phyloP scores from a whole-genome alignment of 2,888 invertebrate genomes.

The Drosophila infuscata region DNA sequence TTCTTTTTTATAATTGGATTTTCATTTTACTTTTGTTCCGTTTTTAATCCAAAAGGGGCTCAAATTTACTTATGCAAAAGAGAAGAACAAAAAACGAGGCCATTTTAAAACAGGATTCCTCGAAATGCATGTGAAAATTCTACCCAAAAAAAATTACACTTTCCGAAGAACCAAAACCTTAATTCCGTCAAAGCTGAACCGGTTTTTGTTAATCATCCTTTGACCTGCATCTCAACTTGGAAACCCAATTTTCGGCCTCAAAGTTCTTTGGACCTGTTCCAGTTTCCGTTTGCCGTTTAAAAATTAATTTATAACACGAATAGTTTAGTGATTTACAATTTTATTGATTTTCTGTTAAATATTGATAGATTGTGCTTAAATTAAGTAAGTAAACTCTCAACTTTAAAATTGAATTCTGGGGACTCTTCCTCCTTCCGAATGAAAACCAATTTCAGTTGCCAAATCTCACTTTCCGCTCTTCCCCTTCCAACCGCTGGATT shows the following conservation, averaged over 20 bases:
- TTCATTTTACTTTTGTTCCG: constrained; percentile 3
- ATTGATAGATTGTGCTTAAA: not conserved
- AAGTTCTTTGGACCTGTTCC: not conserved
- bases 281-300: not conserved
- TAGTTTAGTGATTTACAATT: not conserved
- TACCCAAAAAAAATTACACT: not conserved
- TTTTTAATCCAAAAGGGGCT: not conserved
- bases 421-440: not conserved
- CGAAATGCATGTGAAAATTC: not conserved
- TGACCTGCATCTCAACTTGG: not conserved
- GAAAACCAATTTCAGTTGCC: constrained; percentile 29
- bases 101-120: not conserved
- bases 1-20: not conserved
- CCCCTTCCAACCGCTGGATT: not conserved
- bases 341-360: not conserved
- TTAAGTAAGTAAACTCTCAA: not conserved
- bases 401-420: constrained; percentile 1
- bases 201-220: not conserved
- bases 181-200: not conserved
- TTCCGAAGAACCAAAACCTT: not conserved
- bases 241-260: not conserved
- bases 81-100: not conserved
- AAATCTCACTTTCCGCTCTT: constrained; percentile 1
- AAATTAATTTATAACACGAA: not conserved
- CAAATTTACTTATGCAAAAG: not conserved